Evolutionary conservation across 1,140 invertebrate genomes (phyloP).

Genomic region (Platyura marginata): DNA sequence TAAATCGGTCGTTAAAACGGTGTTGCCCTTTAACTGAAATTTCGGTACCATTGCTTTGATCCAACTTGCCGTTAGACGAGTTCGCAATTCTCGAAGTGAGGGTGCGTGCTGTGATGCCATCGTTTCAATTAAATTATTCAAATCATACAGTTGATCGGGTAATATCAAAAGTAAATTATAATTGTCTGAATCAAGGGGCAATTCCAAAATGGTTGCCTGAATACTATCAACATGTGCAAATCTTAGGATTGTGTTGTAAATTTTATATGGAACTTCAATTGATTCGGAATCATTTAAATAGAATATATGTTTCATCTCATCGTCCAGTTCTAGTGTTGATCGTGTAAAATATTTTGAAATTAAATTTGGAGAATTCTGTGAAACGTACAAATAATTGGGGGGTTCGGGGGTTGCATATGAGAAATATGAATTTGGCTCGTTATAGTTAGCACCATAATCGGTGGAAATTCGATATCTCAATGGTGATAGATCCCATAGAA

Average conservation of each 20-base stretch:
- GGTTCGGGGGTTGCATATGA: neutral
- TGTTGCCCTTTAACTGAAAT: constrained; percentile 48
- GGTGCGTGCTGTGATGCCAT: constrained; percentile 7
- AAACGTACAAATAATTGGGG: no score
- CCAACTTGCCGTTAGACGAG: constrained; percentile 36
- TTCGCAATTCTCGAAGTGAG: constrained; percentile 38
- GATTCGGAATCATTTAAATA: constrained; percentile 4
- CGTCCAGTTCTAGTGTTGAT: no score
- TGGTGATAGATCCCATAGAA: no score
- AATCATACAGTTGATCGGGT: constrained; percentile 15
- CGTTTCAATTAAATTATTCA: neutral
- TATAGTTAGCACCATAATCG: neutral
- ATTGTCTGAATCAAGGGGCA: constrained; percentile 45
- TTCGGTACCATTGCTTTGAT: constrained; percentile 47
- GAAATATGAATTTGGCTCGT: neutral
- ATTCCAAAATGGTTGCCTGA: constrained; percentile 40
- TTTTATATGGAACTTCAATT: constrained; percentile 30
- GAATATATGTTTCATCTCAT: constrained; percentile 2
- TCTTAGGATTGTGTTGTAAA: constrained; percentile 45
- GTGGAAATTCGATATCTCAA: neutral
- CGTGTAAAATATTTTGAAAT: no score
- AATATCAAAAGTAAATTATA: constrained; percentile 35
- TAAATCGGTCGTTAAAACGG: constrained; percentile 45
- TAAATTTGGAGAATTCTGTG: no score
- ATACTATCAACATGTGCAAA: constrained; percentile 42